phyloP scores from a whole-genome alignment of 2,113 vertebrate genomes.

The Herpetotheres cachinnans region DNA sequence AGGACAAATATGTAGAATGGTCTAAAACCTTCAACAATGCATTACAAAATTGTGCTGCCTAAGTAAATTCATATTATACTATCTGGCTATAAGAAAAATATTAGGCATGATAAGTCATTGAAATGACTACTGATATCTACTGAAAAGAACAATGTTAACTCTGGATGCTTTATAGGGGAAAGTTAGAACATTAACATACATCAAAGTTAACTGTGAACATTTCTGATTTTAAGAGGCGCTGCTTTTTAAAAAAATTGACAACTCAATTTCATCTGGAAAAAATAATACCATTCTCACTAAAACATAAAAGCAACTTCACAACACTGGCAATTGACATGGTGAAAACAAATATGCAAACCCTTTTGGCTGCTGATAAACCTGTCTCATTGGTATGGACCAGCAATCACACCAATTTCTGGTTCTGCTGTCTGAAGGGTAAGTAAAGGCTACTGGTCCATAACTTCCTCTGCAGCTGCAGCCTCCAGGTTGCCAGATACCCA shows the following conservation, averaged over 20 bases:
- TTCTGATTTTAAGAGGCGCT: neutral
- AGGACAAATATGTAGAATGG: slow-evolving; percentile 13
- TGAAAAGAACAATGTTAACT: neutral
- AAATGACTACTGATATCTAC: neutral
- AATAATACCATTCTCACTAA: neutral
- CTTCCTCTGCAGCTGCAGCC: neutral
- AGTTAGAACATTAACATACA: neutral
- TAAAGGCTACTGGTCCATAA: neutral
- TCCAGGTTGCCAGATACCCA: accelerated
- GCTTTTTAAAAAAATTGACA: neutral
- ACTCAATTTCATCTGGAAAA: neutral
- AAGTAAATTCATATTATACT: neutral
- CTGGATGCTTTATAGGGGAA: neutral
- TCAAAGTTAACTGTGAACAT: neutral
- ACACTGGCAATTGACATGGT: neutral
- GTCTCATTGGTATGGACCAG: neutral
- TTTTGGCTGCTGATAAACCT: neutral
- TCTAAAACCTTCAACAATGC: slow-evolving; percentile 16
- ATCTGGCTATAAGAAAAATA: neutral
- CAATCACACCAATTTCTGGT: neutral
- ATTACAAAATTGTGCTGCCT: slow-evolving; percentile 5
- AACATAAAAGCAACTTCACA: neutral
- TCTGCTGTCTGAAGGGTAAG: neutral
- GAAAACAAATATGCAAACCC: neutral
- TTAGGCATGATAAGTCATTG: neutral